A percentile compares a stretch with the other conserved stretches of the same genome.
phyloP scores from a whole-genome alignment of 2,797 vertebrate species.

The Amazonetta brasiliensis region DNA sequence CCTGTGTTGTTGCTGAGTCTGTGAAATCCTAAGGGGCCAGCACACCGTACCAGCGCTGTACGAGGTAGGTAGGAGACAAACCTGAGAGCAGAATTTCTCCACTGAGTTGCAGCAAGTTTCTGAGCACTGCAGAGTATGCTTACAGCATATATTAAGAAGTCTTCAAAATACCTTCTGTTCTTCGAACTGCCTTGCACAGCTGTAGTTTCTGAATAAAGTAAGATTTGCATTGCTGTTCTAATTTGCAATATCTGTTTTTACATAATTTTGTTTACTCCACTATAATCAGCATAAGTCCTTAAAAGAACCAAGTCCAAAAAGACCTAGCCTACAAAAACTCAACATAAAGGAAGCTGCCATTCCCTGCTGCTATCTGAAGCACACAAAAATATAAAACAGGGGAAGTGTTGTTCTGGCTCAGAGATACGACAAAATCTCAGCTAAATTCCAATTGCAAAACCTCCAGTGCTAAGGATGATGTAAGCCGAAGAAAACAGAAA shows the following conservation, averaged over 20 bases:
- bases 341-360: not conserved
- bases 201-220: not conserved
- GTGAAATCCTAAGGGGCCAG: not conserved
- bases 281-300: not conserved
- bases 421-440: not conserved
- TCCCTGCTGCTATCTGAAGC: not conserved
- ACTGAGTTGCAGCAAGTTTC: no score
- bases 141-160: not conserved
- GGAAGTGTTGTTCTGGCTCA: not conserved
- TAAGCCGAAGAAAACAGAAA: not conserved
- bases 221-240: not conserved
- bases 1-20: not conserved
- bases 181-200: not conserved
- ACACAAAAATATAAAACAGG: not conserved
- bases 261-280: not conserved
- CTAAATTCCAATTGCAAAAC: not conserved
- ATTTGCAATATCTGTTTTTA: slow-evolving; percentile 23
- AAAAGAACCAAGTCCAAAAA: slow-evolving; percentile 11
- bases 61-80: not conserved
- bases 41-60: rapidly evolving
- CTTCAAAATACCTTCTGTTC: not conserved
- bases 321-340: not conserved
- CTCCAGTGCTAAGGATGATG: not conserved
- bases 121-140: rapidly evolving
- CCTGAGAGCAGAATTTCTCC: not conserved